A percentile compares a stretch with the other conserved stretches of the same genome.
Evolutionary conservation across 2,888 invertebrate species (phyloP).

Genomic region (Nephrocerus scutellatus): DNA sequence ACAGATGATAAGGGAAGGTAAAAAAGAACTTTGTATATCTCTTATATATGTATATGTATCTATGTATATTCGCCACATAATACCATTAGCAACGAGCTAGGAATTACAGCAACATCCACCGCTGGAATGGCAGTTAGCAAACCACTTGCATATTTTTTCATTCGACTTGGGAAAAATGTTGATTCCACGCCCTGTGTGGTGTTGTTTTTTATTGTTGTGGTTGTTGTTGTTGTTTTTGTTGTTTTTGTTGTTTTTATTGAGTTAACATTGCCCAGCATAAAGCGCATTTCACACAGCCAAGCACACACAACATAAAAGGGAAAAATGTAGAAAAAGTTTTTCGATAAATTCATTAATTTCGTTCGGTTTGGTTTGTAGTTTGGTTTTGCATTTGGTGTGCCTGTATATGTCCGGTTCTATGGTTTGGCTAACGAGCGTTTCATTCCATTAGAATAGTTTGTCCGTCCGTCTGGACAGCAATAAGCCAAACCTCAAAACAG

Average conservation of each 20-base stretch:
- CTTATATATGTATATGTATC: no score
- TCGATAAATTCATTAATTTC: slow-evolving; percentile 39
- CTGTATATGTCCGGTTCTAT: no score
- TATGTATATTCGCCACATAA: no score
- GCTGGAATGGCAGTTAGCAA: slow-evolving; percentile 46
- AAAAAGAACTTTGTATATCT: no score
- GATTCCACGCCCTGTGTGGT: slow-evolving; percentile 46
- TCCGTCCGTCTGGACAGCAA: no score
- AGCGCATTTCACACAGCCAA: not conserved
- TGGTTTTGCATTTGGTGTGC: slow-evolving; percentile 1
- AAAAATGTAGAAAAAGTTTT: slow-evolving; percentile 19
- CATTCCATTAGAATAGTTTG: no score
- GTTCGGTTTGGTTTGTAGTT: slow-evolving; percentile 9
- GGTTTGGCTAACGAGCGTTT: no score
- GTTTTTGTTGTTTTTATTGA: slow-evolving; percentile 3
- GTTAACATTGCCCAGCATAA: not conserved
- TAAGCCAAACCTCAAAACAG: slow-evolving; percentile 14
- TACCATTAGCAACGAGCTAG: slow-evolving; percentile 47
- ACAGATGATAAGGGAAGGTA: no score
- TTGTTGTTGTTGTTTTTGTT: not conserved
- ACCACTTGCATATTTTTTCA: slow-evolving; percentile 48
- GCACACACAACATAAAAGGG: slow-evolving; percentile 7
- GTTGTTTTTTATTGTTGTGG: slow-evolving; percentile 5
- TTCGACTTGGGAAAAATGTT: slow-evolving; percentile 46
- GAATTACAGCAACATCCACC: slow-evolving; percentile 45